Base-by-base conservation (phyloP, 2,113 vertebrate genomes). In the Tyto alba region DNA sequence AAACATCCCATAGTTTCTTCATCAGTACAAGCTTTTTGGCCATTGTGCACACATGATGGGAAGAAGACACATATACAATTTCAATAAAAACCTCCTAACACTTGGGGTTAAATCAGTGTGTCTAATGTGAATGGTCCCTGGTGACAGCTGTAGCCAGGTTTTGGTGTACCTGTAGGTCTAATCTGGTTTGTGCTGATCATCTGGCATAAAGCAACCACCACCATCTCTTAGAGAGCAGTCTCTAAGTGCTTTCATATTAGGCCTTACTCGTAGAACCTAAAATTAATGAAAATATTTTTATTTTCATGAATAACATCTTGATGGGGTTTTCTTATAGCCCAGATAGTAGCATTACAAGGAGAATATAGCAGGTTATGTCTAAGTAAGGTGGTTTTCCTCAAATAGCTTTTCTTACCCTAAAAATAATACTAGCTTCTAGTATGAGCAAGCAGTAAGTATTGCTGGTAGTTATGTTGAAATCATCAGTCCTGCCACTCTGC, bases 291-390 rank as follows among this genome's bases (percentile, higher is more conserved):
- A 63, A 41, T 78, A 68, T 52, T 90, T 93, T 83, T 76, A 27
- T 74, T 91, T 81, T 84, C 12, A 64, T 41, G 2, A 79, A 15
- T 9, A 75, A 11, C 17, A 22, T 38, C 17, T 75, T 64, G 7
- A 4, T 55, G 0, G 0, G 10, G 3, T 75, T 85, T 82, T 81
- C 16, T 23, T 83, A 3, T 6, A 57, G 27, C 11, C 20, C n/a
- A 67, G 26, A n/a, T 34, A 71, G 29, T 20, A 52, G 17, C 34
- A 36, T 29, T 57, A 17, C 21, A 32, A 62, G 9, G 18, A 67
- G 10, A 67, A 74, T 34, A 12, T 75, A 52, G 19, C 16, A 69
- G 14, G 7, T 34, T 64, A 13, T 36, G 5, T 57, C 29, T 77
- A 47, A 20, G 3, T n/a, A 36, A 53, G 14, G 16, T 38, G 7